Evolutionary conservation across 2,797 vertebrate species (phyloP).

Genomic region (Benthosema pterotum): DNA sequence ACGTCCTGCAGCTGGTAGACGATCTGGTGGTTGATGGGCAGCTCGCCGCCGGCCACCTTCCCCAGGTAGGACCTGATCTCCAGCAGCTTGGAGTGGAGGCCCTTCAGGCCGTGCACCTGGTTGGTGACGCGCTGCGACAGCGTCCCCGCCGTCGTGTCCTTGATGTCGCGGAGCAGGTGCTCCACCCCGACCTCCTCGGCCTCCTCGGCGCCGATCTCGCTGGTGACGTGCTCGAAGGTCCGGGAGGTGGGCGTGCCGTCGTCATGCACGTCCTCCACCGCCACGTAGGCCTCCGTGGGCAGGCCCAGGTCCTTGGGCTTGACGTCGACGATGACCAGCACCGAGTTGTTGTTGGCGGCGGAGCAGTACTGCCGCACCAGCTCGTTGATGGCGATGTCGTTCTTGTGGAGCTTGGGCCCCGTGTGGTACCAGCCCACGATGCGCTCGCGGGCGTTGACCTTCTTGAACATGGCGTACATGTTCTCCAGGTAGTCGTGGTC

Average conservation of each 20-base stretch:
- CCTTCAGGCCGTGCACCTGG: conserved; percentile 97
- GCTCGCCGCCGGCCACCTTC: conserved; percentile 90
- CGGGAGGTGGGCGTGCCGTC: conserved; percentile 98
- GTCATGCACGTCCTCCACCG: conserved; percentile 98
- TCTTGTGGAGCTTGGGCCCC: conserved; percentile 97
- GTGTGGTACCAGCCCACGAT: conserved; percentile 99
- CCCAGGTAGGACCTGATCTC: conserved; percentile 97
- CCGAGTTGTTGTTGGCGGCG: conserved; percentile 95
- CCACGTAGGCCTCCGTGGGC: conserved; percentile 98
- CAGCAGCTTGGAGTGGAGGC: conserved; percentile 96
- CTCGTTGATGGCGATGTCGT: conserved; percentile 98
- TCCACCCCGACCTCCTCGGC: conserved; percentile 98
- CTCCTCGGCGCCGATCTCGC: conserved; percentile 97
- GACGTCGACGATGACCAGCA: conserved; percentile 97
- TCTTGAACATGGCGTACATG: conserved; percentile 99
- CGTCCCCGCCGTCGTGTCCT: conserved; percentile 97
- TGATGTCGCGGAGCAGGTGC: conserved; percentile 96
- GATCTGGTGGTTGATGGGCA: conserved; percentile 98
- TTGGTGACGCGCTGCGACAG: conserved; percentile 98
- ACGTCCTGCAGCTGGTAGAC: conserved; percentile 99
- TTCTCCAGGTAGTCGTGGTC: conserved; percentile 99
- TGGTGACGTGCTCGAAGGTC: conserved; percentile 98
- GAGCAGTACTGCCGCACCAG: conserved; percentile 99
- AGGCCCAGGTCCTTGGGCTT: conserved; percentile 98
- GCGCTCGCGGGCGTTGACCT: conserved; percentile 97